Base-by-base conservation (phyloP, 2,888 invertebrate genomes). In the Patella ulyssiponensis region DNA sequence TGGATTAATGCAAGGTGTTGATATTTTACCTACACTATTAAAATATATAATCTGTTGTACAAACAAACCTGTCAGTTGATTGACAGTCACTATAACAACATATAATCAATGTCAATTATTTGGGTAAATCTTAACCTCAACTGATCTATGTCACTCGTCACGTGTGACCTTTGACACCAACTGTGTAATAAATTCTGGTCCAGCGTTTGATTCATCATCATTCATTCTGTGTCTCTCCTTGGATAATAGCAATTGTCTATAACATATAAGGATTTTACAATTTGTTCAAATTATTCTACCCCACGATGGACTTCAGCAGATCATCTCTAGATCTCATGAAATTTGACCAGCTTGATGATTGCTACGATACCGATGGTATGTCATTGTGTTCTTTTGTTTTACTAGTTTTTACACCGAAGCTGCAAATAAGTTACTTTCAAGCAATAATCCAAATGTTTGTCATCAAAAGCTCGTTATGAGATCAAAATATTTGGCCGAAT, bases 91-190 rank as follows among this genome's bases (percentile, higher is more conserved):
- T 33, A 33, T 33, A 58, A 58, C 58, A 58, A 58, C 17, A 58
- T 7, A 17, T 58, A 58, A 58, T 58, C 58, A 58, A 58, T 58
- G 58, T 58, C 58, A 58, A 17, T 58, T 58, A 58, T n/a, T 17
- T 58, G 20, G 20, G n/a, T n/a, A n/a, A 58, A 14, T 58, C 7
- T 58, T 14, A n/a, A 58, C 58, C 58, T 58, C 17, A 58, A 58
- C 2, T 33, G 33, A 33, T 33, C 33, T 1, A n/a, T 64, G 64
- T 12, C 64, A 64, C 64, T 20, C 11, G 64, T 64, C 64, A 64
- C 64, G 64, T 64, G 64, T 64, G 20, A 64, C 64, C 64, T n/a
- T 64, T 64, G 64, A 64, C 64, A 64, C 64, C 64, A 20, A 12
- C 11, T 23, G n/a, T 64, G 7, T 20, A 20, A 64, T 11, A 64